Evolutionary conservation across 2,888 invertebrate genomes (phyloP), one percentile per base, ranked within the genome.

Genomic region (Keiferia lycopersicella): DNA sequence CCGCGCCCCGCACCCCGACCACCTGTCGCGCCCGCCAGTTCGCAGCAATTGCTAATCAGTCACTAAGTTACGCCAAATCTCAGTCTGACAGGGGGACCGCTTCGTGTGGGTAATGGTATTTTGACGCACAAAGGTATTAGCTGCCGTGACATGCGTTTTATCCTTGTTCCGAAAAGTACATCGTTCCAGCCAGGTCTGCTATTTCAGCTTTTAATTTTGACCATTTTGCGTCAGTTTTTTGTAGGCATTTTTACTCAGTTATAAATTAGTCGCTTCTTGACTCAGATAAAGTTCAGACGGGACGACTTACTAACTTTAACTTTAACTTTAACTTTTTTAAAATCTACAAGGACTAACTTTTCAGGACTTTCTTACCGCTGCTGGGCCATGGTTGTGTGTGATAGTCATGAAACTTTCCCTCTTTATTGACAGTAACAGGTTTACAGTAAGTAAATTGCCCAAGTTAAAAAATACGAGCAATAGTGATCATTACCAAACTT

Each of bases 11-110:
- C 74, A 69, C 80, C 80, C 82, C 84, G 83, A 84, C 88, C 86
- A 87, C 89, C 90, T 89, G 90, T 88, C 90, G 91, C 88, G 80
- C 81, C 82, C 82, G 83, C 72, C 71, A 76, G 80, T 82, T 81
- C 81, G 78, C 82, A 86, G 80, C 85, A 85, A 87, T 86, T 86
- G 88, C 91, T 89, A 90, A 90, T 90, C 91, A 91, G 90, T 90
- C 90, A 90, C 88, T 87, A 87, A 88, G 87, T 86, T 85, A 82
- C 83, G 81, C 84, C 82, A 87, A 90, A 90, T 91, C 89, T 90
- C 88, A 77, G 84, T 77, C 72, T 82, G 85, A 84, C 84, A 84
- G 79, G 79, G 78, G 77, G 78, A 80, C 78, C 76, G 79, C 75
- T 68, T 73, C 72, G 79, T 77, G 76, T 72, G 76, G 73, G 76